Conservation (phyloP, 2,113 vertebrate genomes). For the Eira barbara region DNA sequence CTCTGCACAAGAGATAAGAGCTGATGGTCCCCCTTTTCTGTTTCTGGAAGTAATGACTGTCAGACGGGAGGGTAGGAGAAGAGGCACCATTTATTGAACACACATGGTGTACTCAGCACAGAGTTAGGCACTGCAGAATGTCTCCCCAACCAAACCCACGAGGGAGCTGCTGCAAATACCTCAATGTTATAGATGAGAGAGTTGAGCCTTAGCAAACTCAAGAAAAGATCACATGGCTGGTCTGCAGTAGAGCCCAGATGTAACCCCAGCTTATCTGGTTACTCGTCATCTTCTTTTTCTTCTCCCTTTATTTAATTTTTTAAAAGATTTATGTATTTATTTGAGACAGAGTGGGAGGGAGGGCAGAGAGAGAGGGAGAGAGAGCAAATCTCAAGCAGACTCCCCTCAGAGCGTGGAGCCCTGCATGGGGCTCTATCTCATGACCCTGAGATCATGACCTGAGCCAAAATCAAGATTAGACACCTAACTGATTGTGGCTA, state of each 20-base stretch:
- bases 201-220: neutral
- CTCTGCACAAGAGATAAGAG: neutral
- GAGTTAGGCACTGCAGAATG: neutral
- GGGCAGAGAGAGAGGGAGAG: neutral
- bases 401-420: neutral
- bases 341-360: neutral
- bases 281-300: neutral
- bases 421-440: neutral
- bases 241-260: neutral
- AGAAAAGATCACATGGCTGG: neutral
- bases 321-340: neutral
- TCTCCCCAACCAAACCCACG: neutral
- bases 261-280: neutral
- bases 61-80: neutral
- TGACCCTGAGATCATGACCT: neutral
- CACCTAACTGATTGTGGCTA: neutral
- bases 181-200: neutral
- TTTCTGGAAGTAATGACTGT: neutral
- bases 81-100: neutral
- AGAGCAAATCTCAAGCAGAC: neutral
- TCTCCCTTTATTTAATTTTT: neutral
- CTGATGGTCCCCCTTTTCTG: neutral
- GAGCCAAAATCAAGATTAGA: neutral
- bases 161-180: neutral
- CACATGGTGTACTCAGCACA: neutral